Conservation (phyloP, 2,888 invertebrate genomes). For the Campopleginae sp. region DNA sequence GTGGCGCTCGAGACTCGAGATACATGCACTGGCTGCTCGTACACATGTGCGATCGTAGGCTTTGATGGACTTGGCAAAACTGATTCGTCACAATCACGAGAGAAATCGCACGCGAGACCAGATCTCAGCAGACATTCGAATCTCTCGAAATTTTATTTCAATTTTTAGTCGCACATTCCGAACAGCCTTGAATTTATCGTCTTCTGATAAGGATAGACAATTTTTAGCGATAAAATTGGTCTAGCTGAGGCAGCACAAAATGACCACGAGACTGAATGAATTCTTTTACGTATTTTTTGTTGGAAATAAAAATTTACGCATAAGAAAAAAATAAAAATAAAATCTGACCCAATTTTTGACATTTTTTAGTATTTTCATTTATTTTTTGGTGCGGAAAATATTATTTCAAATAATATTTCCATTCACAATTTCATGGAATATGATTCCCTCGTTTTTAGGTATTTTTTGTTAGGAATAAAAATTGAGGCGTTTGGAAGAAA, state of each 20-base stretch:
- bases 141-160: not conserved
- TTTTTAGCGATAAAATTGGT: not conserved
- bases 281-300: not conserved
- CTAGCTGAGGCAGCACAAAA: not conserved
- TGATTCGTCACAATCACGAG: conserved; percentile 42
- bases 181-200: not conserved
- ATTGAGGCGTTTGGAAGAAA: not conserved
- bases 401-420: too few relatives aligned
- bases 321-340: not conserved
- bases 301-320: not conserved
- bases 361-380: too few relatives aligned
- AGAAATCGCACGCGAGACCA: conserved; percentile 21
- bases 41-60: not conserved
- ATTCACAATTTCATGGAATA: too few relatives aligned
- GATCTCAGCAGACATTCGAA: not conserved
- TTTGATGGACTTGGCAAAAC: conserved; percentile 20
- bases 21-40: not conserved
- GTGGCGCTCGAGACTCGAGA: conserved; percentile 21
- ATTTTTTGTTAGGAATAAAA: not conserved
- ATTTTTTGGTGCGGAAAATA: too few relatives aligned
- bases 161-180: not conserved
- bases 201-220: not conserved
- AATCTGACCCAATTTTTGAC: not conserved
- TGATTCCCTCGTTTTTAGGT: too few relatives aligned
- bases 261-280: not conserved